phyloP scores from a whole-genome alignment of 2,888 invertebrate genomes.

The Aproaerema taeniolella region DNA sequence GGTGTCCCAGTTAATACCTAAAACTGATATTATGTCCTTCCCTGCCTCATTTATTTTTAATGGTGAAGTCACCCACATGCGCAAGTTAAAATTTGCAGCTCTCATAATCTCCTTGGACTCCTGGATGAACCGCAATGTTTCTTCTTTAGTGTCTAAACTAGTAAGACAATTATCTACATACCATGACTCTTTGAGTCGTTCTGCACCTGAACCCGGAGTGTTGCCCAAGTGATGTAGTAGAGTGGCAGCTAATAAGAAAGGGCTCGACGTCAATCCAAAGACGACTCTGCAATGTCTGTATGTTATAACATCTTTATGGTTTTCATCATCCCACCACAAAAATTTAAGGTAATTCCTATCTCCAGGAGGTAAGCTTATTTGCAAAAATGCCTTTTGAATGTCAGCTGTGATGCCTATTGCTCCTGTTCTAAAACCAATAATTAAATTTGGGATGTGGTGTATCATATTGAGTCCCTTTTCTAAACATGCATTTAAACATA shows the following conservation, averaged over 20 bases:
- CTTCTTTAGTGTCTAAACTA: conserved; percentile 1
- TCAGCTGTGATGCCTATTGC: conserved; percentile 14
- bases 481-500: conserved; percentile 12
- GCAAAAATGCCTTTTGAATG: no score
- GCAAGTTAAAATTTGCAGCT: conserved; percentile 11
- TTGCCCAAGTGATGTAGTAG: not conserved
- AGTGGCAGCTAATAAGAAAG: not conserved
- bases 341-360: conserved; percentile 13
- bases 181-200: no score
- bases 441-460: conserved; percentile 14
- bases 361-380: no score
- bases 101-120: conserved; percentile 9
- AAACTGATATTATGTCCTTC: conserved; percentile 2
- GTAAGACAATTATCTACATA: no score
- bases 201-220: no score
- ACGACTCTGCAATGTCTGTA: conserved; percentile 14
- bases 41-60: not conserved
- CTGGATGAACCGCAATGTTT: not conserved
- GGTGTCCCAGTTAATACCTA: conserved; percentile 13
- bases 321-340: conserved; percentile 14
- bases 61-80: conserved; percentile 12
- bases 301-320: not conserved
- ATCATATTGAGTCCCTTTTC: conserved; percentile 16
- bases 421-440: conserved; percentile 14
- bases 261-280: conserved; percentile 7